A percentile compares a stretch with the other conserved stretches of the same genome.
Evolutionary conservation across 2,888 invertebrate genomes (phyloP).

Genomic region (Andrena flavipes): DNA sequence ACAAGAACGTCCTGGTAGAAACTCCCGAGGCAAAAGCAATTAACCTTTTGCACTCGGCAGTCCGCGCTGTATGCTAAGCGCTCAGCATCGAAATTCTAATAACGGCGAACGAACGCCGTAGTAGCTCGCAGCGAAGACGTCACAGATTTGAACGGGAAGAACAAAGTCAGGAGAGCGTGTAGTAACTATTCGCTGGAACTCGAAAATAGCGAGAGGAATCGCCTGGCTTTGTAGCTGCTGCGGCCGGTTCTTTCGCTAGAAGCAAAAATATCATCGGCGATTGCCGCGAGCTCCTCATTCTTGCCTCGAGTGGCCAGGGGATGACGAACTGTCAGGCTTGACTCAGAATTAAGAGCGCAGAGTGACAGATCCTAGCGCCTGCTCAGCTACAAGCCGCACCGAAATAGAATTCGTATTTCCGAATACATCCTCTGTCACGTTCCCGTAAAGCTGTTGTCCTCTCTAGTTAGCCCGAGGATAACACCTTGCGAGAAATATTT

Average conservation of each 20-base stretch:
- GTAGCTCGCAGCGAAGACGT: background rate
- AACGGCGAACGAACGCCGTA: background rate
- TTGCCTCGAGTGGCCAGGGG: constrained; percentile 67
- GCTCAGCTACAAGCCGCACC: constrained; percentile 77
- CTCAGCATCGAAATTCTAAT: background rate
- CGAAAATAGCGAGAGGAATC: constrained; percentile 45
- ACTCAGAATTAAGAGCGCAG: constrained; percentile 77
- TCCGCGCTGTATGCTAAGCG: background rate
- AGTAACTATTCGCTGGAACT: constrained; percentile 32
- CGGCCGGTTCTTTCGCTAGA: constrained; percentile 46
- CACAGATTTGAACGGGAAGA: background rate
- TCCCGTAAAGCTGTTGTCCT: constrained; percentile 15
- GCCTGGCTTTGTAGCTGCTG: constrained; percentile 49
- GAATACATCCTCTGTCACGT: constrained; percentile 57
- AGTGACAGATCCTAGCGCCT: constrained; percentile 79
- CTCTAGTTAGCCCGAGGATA: background rate
- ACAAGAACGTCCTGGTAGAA: constrained; percentile 50
- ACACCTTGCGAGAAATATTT: background rate
- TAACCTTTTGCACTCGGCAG: constrained; percentile 49
- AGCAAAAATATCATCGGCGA: constrained; percentile 71
- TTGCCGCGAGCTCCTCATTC: constrained; percentile 70
- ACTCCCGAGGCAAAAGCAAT: constrained; percentile 57
- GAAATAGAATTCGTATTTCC: constrained; percentile 79
- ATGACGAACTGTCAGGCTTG: constrained; percentile 82
- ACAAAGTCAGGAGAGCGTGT: background rate